phyloP scores from a whole-genome alignment of 2,888 invertebrate species.

The Mactromeris polynyma region DNA sequence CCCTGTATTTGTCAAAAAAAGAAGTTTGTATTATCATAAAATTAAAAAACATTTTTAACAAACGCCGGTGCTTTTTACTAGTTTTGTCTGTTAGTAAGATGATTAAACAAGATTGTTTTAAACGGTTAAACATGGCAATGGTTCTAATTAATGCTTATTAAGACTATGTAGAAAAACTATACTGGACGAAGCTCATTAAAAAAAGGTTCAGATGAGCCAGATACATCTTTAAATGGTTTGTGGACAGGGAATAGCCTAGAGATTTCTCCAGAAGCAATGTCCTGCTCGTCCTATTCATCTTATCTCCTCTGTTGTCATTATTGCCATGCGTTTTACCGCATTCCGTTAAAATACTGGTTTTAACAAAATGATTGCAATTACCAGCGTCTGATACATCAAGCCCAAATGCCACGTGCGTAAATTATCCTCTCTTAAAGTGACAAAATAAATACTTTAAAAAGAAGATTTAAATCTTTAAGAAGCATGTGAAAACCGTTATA shows the following conservation, averaged over 20 bases:
- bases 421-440: background rate
- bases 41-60: no score
- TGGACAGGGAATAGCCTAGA: background rate
- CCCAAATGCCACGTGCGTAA: background rate
- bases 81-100: no score
- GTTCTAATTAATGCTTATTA: no score
- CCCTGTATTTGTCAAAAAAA: no score
- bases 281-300: background rate
- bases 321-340: background rate
- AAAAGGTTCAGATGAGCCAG: no score
- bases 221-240: no score
- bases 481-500: background rate
- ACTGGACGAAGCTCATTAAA: no score
- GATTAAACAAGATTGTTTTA: no score
- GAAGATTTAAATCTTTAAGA: background rate
- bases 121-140: no score
- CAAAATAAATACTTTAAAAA: constrained; percentile 3
- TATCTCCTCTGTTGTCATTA: background rate
- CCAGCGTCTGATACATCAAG: background rate
- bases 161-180: no score
- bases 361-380: background rate
- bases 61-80: no score
- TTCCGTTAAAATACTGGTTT: background rate
- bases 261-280: background rate
- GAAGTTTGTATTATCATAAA: no score